Evolutionary conservation across 2,888 invertebrate species (phyloP).

Genomic region (Drosophila formosana): DNA sequence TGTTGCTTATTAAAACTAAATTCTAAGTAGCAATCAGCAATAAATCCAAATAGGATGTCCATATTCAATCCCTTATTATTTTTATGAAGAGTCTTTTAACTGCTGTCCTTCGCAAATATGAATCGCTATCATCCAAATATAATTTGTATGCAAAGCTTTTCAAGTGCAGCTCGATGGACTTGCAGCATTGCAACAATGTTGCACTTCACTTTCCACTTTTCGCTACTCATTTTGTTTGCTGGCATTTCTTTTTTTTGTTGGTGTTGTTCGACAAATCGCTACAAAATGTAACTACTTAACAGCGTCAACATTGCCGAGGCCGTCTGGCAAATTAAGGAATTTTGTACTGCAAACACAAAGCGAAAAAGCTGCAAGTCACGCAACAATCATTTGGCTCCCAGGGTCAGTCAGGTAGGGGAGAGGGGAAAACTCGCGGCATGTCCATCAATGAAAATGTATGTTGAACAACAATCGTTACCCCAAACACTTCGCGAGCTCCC

Average conservation of each 20-base stretch:
- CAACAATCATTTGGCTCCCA: slow-evolving; percentile 76
- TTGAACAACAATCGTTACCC: slow-evolving; percentile 31
- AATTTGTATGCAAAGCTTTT: too few species aligned
- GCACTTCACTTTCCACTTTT: neutral
- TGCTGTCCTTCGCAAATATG: too few species aligned
- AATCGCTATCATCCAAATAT: too few species aligned
- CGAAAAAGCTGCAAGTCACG: slow-evolving; percentile 80
- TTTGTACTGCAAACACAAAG: slow-evolving; percentile 67
- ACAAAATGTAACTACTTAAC: slow-evolving; percentile 80
- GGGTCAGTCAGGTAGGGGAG: slow-evolving; percentile 21
- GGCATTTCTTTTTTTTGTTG: slow-evolving; percentile 29
- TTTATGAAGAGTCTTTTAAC: too few species aligned
- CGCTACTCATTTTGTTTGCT: slow-evolving; percentile 37
- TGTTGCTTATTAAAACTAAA: too few species aligned
- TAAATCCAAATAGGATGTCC: too few species aligned
- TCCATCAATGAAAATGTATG: slow-evolving; percentile 69
- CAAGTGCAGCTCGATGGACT: too few species aligned
- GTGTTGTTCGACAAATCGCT: slow-evolving; percentile 74
- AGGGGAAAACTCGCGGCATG: slow-evolving; percentile 46
- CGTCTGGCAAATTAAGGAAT: slow-evolving; percentile 77
- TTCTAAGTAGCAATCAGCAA: too few species aligned
- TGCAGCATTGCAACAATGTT: too few species aligned
- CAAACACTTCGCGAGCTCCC: neutral
- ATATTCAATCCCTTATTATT: too few species aligned
- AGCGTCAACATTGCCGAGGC: slow-evolving; percentile 67